Conservation (phyloP, 2,797 vertebrate genomes). For the Acrocephalus scirpaceus region DNA sequence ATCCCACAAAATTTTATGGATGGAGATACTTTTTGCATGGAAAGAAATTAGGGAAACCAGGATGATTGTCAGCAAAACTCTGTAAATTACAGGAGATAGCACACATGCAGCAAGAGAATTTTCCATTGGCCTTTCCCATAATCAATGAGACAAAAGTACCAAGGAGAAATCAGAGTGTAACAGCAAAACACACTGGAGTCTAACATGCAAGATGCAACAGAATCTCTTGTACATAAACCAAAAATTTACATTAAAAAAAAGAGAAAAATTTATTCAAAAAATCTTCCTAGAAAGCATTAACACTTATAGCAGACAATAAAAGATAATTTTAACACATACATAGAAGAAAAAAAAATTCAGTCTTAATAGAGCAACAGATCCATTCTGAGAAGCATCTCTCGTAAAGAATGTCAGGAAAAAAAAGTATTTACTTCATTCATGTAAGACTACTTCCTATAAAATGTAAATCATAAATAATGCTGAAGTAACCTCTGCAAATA, state of each 20-base stretch:
- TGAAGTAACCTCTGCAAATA: not conserved
- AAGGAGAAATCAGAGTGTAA: not conserved
- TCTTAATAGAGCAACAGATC: not conserved
- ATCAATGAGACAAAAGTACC: not conserved
- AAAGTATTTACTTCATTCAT: not conserved
- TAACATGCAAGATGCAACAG: not conserved
- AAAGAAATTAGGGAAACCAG: not conserved
- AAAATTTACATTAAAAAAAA: not conserved
- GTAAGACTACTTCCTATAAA: not conserved
- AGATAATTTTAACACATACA: not conserved
- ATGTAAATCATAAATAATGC: not conserved
- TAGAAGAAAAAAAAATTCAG: not conserved
- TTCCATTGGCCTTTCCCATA: not conserved
- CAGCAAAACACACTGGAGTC: not conserved
- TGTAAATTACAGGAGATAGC: not conserved
- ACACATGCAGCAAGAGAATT: not conserved
- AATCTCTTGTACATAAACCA: not conserved
- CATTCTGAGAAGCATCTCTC: not conserved
- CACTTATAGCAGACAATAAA: not conserved
- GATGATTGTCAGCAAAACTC: not conserved
- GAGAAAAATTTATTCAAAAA: not conserved
- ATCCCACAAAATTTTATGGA: not conserved
- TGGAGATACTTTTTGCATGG: not conserved
- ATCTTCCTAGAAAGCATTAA: not conserved
- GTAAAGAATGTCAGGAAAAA: not conserved